These are phyloP conservation scores for Coptotermes formosanus DNA, from an alignment of 1,140 invertebrate species.

Conservation along the genomic window DNA sequence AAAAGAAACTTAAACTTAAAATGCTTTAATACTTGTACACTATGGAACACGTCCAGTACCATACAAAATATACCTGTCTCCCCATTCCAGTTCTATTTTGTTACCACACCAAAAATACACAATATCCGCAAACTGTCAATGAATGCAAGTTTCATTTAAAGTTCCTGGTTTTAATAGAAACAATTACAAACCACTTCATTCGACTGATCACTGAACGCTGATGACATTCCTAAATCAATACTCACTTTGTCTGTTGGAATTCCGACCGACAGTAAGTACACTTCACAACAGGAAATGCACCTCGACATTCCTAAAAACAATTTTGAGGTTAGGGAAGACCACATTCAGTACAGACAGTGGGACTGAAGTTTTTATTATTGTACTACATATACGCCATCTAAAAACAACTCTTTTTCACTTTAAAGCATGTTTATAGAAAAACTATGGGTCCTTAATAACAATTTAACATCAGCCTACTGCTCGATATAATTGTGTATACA, in stretches of 20 bases:
- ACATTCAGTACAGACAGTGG: neutral
- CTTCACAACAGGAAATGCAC: conserved; percentile 90
- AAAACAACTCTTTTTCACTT: conserved; percentile 31
- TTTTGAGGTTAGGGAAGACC: conserved; percentile 22
- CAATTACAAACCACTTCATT: no score
- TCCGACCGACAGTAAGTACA: conserved; percentile 97
- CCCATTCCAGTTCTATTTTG: no score
- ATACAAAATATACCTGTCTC: no score
- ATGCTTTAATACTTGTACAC: no score
- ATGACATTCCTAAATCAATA: conserved; percentile 35
- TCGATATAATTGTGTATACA: neutral
- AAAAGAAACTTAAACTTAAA: no score
- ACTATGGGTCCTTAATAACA: conserved; percentile 22
- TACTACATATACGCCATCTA: conserved; percentile 45
- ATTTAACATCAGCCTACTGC: conserved; percentile 21
- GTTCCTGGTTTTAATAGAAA: no score
- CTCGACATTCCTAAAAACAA: conserved; percentile 85
- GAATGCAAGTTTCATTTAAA: no score
- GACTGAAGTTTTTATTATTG: conserved; percentile 69
- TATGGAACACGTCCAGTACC: no score
- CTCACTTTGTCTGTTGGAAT: conserved; percentile 93
- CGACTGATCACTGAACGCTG: neutral
- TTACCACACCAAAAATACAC: no score
- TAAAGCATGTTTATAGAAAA: neutral
- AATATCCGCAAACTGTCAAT: no score